These are phyloP conservation scores for Sarotherodon lohbergeri DNA, from an alignment of 2,113 vertebrate species.

Conservation along the genomic window DNA sequence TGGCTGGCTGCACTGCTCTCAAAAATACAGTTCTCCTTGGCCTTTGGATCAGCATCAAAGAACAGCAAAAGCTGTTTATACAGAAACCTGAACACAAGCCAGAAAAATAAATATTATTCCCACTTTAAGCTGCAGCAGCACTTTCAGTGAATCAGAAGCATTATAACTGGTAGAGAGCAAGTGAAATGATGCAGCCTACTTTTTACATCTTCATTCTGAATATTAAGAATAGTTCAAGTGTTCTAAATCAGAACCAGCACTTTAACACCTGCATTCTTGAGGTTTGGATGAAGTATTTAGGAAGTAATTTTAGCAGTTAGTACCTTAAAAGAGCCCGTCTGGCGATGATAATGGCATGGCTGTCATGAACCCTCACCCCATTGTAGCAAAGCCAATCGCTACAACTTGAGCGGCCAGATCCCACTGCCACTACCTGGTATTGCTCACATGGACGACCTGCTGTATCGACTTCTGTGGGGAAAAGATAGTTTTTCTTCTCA, in stretches of 20 bases:
- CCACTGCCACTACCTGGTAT: conserved; percentile 80
- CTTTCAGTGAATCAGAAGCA: background rate
- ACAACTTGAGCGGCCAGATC: conserved; percentile 71
- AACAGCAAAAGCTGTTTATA: conserved; percentile 83
- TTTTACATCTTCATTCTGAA: background rate
- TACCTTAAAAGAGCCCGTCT: conserved; percentile 82
- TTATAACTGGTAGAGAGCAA: background rate
- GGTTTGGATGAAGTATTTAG: background rate
- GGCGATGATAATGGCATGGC: conserved; percentile 76
- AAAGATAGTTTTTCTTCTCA: background rate
- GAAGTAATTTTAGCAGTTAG: background rate
- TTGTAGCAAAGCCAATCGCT: conserved; percentile 72
- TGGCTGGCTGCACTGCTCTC: conserved; percentile 49
- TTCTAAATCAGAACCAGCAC: background rate
- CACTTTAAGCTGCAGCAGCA: background rate
- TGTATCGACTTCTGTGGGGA: conserved; percentile 51
- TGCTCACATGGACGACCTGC: conserved; percentile 42
- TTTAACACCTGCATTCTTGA: background rate
- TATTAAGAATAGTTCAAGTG: background rate
- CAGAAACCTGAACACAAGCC: conserved; percentile 73
- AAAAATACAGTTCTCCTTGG: conserved; percentile 74
- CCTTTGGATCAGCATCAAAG: conserved; percentile 60
- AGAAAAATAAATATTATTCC: background rate
- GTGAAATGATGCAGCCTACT: background rate
- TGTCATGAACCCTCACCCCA: conserved; percentile 78